Base-by-base conservation (phyloP, 2,888 invertebrate genomes). In the Helobdella robusta region DNA sequence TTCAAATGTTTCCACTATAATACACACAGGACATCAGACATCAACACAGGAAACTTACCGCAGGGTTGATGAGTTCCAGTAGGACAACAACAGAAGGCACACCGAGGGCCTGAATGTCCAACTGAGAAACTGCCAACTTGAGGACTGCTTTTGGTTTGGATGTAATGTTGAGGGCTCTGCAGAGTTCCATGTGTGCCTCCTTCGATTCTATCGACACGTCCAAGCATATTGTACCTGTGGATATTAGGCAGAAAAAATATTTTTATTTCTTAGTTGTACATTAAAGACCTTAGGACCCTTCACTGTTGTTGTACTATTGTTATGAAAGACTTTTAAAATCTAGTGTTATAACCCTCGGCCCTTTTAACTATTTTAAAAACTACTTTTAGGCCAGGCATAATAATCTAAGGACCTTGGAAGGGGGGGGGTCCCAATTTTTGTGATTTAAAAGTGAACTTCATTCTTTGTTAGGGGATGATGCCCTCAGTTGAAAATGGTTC, bases 191-290 rank as follows among this genome's bases (percentile, higher is more conserved):
- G 67, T 75, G 72, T 5, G 75, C 73, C 4, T 74, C 72, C 58
- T 73, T 73, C 0, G 75, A 74, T 20, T 75, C 73, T 5, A 77
- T 70, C 68, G 73, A 76, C 3, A 74, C 75, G 73, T 77, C 77
- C 30, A 48, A 59, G 65, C 36, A 62, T 30, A 67, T 35, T 8
- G 59, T n/a, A 30, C 40, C 48, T 60, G 23, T 18, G n/a, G 5
- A 25, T 8, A 23, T 6, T n/a, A 40, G 40, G 40, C 8, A 15
- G 5, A n/a, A 60, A 5, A 20, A 18, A 15, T 11, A 6, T 35
- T 48, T 8, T 11, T 15, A 8, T 6, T 18, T 15, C n/a, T 25
- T 25, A 8, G 58, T 8, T 25, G 58, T 32, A n/a, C n/a, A n/a
- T n/a, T n/a, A n/a, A n/a, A n/a, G n/a, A n/a, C n/a, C n/a, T n/a